Percentiles rank a stretch among this genome's conserved stretches.
Evolutionary conservation across 2,888 invertebrate species (phyloP).

Genomic region (Operophtera brumata): DNA sequence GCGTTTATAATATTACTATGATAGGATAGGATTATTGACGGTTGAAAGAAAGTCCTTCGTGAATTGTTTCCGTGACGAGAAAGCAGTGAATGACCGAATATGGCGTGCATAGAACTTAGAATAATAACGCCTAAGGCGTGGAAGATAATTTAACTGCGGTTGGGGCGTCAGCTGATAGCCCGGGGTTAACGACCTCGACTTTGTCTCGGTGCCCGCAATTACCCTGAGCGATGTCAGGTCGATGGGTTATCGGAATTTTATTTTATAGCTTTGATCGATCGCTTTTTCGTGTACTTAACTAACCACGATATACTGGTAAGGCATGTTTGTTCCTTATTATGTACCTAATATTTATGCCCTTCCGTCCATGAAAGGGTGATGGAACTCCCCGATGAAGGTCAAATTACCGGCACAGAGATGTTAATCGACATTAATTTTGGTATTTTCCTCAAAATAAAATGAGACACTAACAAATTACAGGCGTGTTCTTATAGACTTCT

Average conservation of each 20-base stretch:
- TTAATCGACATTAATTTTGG: neutral
- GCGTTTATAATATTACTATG: too few relatives aligned
- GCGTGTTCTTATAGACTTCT: too few relatives aligned
- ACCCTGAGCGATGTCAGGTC: constrained; percentile 60
- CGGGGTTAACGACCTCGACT: constrained; percentile 72
- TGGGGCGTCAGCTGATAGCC: constrained; percentile 75
- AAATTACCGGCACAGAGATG: neutral
- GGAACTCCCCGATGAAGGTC: constrained; percentile 1
- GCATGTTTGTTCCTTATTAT: too few relatives aligned
- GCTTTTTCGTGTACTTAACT: constrained; percentile 28
- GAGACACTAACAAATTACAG: too few relatives aligned
- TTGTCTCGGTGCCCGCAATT: constrained; percentile 68
- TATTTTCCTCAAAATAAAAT: constrained; percentile 5
- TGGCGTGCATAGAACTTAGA: constrained; percentile 30
- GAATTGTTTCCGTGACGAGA: constrained; percentile 31
- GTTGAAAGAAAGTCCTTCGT: constrained; percentile 34
- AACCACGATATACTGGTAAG: too few relatives aligned
- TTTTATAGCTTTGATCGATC: constrained; percentile 49
- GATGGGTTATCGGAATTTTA: constrained; percentile 64
- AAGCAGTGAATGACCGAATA: constrained; percentile 67
- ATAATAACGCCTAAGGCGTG: constrained; percentile 30
- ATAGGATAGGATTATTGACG: constrained; percentile 14
- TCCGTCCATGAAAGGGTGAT: neutral
- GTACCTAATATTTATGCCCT: neutral
- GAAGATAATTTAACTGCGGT: constrained; percentile 69